Evolutionary conservation across 2,888 invertebrate genomes (phyloP).

Genomic region (Drosophila leonis): DNA sequence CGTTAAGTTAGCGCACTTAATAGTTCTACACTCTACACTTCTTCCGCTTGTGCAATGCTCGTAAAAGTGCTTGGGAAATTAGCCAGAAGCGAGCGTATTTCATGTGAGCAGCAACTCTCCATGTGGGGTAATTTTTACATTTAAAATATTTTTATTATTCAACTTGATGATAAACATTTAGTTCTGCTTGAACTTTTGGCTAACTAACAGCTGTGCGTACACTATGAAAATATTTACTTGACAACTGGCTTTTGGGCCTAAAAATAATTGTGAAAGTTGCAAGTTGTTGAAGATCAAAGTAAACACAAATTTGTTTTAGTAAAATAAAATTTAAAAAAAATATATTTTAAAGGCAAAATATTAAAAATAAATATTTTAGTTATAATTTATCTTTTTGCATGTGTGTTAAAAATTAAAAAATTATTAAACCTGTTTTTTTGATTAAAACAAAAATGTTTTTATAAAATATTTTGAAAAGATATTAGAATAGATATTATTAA

Average conservation of each 20-base stretch:
- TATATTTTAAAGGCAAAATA: no score
- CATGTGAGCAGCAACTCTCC: slow-evolving; percentile 1
- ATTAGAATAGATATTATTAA: no score
- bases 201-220: background rate
- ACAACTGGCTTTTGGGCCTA: slow-evolving; percentile 1
- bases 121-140: background rate
- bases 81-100: slow-evolving; percentile 38
- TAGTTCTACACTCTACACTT: slow-evolving; percentile 51
- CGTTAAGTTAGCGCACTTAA: slow-evolving; percentile 78
- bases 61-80: slow-evolving; percentile 57
- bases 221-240: background rate
- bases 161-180: background rate
- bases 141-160: background rate
- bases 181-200: background rate
- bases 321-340: background rate
- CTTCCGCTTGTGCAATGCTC: slow-evolving; percentile 60
- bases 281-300: background rate
- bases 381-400: no score
- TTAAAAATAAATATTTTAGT: no score
- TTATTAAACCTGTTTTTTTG: no score
- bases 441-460: no score
- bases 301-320: background rate
- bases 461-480: no score
- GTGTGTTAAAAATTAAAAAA: no score
- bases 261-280: background rate